These are phyloP conservation scores for Rhizomys pruinosus DNA, from an alignment of 2,113 vertebrate species.

Conservation along the genomic window DNA sequence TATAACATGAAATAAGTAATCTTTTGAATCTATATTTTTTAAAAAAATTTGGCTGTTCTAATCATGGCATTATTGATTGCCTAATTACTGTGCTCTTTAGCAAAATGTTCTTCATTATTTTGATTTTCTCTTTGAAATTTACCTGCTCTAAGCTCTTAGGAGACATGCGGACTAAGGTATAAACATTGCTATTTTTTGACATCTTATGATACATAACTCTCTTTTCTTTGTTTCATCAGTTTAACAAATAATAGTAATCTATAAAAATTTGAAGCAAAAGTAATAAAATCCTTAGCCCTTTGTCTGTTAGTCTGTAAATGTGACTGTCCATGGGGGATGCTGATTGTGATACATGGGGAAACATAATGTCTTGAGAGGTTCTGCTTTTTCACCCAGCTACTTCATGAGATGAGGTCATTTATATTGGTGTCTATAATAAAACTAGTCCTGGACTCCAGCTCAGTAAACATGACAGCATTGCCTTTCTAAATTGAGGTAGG, in stretches of 20 bases:
- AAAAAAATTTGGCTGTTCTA: conserved; percentile 64
- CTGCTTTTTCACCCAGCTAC: conserved; percentile 14
- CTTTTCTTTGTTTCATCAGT: conserved; percentile 70
- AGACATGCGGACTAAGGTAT: conserved; percentile 99
- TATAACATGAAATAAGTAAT: conserved; percentile 20
- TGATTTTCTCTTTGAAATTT: conserved; percentile 90
- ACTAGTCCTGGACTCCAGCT: neutral
- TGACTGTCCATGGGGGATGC: neutral
- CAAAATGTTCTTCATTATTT: conserved; percentile 82
- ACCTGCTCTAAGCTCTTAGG: conserved; percentile 99
- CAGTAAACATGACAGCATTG: neutral
- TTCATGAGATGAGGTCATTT: conserved; percentile 14
- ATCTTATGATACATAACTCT: conserved; percentile 76
- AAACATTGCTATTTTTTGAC: conserved; percentile 86
- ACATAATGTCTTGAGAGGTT: neutral
- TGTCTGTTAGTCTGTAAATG: conserved; percentile 17
- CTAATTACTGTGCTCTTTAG: conserved; percentile 71
- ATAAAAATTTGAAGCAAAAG: conserved; percentile 46
- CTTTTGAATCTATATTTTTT: conserved; percentile 39
- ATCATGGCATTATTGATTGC: conserved; percentile 66
- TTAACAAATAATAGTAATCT: conserved; percentile 60
- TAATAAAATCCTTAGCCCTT: conserved; percentile 42
- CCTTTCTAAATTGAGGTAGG: conserved; percentile 14
- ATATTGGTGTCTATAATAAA: neutral
- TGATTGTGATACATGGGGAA: neutral